Conservation (phyloP, 2,113 vertebrate genomes). For the Hystrix cristata region DNA sequence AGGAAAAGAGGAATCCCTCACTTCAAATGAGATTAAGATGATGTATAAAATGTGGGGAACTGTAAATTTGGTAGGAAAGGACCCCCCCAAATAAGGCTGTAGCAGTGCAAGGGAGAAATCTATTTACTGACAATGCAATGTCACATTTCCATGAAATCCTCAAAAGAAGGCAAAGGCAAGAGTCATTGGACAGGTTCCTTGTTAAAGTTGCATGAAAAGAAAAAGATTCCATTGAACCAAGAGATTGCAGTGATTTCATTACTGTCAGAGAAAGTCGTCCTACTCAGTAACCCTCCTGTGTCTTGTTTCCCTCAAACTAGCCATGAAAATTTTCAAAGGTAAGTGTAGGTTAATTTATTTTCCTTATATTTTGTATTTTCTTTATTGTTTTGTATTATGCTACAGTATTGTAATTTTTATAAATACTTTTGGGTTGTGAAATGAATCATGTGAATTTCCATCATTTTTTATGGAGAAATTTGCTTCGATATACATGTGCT, state of each 20-base stretch:
- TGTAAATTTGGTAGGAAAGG: not conserved
- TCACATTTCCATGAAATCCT: not conserved
- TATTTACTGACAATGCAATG: not conserved
- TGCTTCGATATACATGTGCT: not conserved
- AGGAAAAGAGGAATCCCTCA: not conserved
- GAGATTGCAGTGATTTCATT: not conserved
- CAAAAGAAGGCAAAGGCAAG: not conserved
- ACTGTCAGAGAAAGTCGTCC: not conserved
- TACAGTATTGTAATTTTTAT: not conserved
- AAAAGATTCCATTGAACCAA: not conserved
- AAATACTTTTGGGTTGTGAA: not conserved
- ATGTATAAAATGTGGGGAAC: not conserved
- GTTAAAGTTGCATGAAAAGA: not conserved
- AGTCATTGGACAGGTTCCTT: not conserved
- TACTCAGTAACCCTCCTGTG: not conserved
- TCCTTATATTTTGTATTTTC: not conserved
- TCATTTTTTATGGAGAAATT: not conserved
- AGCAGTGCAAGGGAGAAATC: not conserved
- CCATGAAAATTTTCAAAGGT: not conserved
- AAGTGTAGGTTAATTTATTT: not conserved
- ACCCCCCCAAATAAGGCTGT: not conserved
- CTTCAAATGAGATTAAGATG: not conserved
- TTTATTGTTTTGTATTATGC: not conserved
- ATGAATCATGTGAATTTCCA: not conserved
- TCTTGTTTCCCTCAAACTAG: not conserved